Evolutionary conservation across 2,888 invertebrate genomes (phyloP).

Genomic region (Pollenia amentaria): DNA sequence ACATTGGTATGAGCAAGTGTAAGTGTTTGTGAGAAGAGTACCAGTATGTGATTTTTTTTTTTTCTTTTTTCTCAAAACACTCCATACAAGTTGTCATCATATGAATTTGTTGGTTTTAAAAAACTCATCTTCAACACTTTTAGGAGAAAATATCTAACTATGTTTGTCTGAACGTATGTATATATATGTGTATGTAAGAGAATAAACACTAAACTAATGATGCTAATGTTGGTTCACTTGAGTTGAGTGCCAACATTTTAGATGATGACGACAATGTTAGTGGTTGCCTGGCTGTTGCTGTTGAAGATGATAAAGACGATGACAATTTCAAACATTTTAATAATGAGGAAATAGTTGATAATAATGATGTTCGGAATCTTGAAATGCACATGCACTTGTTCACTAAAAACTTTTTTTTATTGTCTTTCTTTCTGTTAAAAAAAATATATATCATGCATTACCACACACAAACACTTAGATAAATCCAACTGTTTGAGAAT

Average conservation of each 20-base stretch:
- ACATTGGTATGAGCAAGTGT: not conserved
- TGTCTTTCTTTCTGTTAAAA: slow-evolving; percentile 4
- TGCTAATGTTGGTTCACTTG: slow-evolving; percentile 73
- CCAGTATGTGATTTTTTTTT: slow-evolving; percentile 40
- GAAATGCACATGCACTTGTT: slow-evolving; percentile 36
- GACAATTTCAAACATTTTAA: slow-evolving; percentile 39
- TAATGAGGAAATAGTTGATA: slow-evolving; percentile 36
- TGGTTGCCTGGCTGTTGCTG: slow-evolving; percentile 5
- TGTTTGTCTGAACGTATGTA: too few relatives aligned
- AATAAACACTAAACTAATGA: slow-evolving; percentile 72
- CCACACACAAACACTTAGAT: not conserved
- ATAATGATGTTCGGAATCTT: slow-evolving; percentile 51
- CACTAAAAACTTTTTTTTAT: slow-evolving; percentile 10
- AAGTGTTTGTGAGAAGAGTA: not conserved
- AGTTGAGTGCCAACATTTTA: slow-evolving; percentile 73
- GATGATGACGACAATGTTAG: slow-evolving; percentile 44
- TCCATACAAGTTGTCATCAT: slow-evolving; percentile 50
- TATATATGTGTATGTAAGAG: not conserved
- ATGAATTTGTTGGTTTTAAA: slow-evolving; percentile 47
- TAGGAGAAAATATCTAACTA: slow-evolving; percentile 34
- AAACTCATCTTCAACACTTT: slow-evolving; percentile 65
- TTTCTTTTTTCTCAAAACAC: slow-evolving; percentile 21
- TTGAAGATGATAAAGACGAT: slow-evolving; percentile 9
- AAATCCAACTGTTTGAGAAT: slow-evolving; percentile 9
- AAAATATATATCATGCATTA: slow-evolving; percentile 13